These are phyloP conservation scores for Bombus sylvicola DNA, from an alignment of 1,140 invertebrate species.

Conservation along the genomic window DNA sequence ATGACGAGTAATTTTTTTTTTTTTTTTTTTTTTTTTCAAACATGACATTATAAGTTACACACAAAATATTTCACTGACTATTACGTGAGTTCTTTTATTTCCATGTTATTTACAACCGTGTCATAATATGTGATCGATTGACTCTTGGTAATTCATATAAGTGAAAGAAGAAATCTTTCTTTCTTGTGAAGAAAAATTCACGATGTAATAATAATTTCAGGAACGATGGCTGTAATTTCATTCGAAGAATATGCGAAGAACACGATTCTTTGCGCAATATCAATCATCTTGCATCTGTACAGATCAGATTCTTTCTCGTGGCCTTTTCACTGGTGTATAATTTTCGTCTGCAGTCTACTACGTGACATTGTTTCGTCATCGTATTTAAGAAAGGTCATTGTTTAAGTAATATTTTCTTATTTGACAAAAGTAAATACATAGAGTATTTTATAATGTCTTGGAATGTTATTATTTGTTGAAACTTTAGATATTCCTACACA, in stretches of 20 bases:
- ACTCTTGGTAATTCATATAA: neutral
- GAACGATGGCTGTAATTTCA: neutral
- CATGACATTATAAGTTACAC: neutral
- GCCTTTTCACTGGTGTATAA: neutral
- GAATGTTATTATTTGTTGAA: neutral
- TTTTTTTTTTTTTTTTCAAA: neutral
- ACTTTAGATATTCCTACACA: neutral
- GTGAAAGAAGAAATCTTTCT: neutral
- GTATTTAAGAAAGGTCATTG: neutral
- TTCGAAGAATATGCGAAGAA: neutral
- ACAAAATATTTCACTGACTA: neutral
- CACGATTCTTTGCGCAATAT: no score
- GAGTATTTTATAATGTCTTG: neutral
- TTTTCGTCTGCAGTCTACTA: neutral
- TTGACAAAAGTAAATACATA: no score
- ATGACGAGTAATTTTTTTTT: neutral
- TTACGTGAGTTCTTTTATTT: neutral
- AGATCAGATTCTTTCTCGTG: neutral
- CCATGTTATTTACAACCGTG: neutral
- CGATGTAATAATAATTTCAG: neutral
- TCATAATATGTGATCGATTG: neutral
- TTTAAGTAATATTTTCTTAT: neutral
- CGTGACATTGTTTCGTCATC: neutral
- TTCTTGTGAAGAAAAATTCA: neutral
- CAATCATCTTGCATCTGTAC: neutral